Percentiles rank a stretch among this genome's conserved stretches.
phyloP scores from a whole-genome alignment of 1,140 invertebrate genomes.

The Cherax quadricarinatus region DNA sequence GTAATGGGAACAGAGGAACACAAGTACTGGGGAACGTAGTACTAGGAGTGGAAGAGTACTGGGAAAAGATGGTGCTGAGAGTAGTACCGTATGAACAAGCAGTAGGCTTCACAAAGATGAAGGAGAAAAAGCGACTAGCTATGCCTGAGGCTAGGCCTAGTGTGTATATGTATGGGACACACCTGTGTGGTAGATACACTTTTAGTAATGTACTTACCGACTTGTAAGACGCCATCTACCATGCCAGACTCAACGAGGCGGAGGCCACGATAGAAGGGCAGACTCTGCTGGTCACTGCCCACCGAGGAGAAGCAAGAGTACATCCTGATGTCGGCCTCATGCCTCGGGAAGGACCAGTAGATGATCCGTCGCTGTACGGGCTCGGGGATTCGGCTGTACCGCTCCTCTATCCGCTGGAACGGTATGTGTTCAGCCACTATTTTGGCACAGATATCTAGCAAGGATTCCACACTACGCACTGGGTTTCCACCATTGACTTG shows the following conservation, averaged over 20 bases:
- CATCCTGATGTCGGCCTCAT: constrained; percentile 92
- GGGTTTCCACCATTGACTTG: constrained; percentile 73
- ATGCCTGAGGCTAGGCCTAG: constrained; percentile 52
- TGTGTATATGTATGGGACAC: background rate
- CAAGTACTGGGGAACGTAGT: too few relatives aligned
- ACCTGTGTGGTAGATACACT: too few relatives aligned
- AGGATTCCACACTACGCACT: constrained; percentile 78
- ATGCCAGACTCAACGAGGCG: constrained; percentile 87
- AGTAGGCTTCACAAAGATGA: background rate
- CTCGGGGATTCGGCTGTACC: constrained; percentile 90
- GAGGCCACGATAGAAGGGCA: constrained; percentile 90
- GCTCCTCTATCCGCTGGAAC: constrained; percentile 91
- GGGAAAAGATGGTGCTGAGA: too few relatives aligned
- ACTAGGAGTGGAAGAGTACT: too few relatives aligned
- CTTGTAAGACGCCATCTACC: constrained; percentile 90
- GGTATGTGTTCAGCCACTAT: constrained; percentile 89
- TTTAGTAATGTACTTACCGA: constrained; percentile 83
- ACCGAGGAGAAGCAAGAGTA: constrained; percentile 86
- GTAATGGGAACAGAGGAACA: too few relatives aligned
- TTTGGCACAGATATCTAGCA: constrained; percentile 89
- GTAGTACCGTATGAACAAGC: background rate
- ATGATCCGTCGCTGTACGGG: constrained; percentile 91
- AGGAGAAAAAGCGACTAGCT: constrained; percentile 36
- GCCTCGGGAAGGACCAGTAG: constrained; percentile 91
- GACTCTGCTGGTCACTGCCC: constrained; percentile 84